Percentiles rank a stretch among this genome's conserved stretches.
Conservation (phyloP, 2,888 invertebrate species). For the Drosophila nigricruria region DNA sequence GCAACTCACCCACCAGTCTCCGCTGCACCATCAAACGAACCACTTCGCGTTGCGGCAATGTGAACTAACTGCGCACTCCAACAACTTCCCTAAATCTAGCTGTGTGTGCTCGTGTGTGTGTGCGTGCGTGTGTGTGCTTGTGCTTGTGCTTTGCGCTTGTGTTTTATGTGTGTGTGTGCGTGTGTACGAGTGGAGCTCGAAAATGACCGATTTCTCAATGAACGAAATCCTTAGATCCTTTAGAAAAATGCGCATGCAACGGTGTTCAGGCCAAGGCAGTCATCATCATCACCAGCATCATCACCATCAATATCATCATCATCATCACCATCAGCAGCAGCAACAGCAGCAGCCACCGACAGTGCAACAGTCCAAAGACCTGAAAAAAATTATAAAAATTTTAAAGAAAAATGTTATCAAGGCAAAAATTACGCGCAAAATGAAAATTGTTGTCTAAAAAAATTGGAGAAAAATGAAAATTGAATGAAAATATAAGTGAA, state of each 20-base stretch:
- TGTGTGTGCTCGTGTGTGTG: constrained; percentile 8
- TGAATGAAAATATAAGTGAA: constrained; percentile 3
- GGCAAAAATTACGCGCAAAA: constrained; percentile 70
- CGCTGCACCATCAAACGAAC: constrained; percentile 74
- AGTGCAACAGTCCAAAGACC: constrained; percentile 62
- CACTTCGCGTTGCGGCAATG: constrained; percentile 74
- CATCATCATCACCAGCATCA: constrained; percentile 34
- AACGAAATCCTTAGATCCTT: constrained; percentile 78
- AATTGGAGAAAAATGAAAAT: neutral
- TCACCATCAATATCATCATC: constrained; percentile 32
- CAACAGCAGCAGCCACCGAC: constrained; percentile 7
- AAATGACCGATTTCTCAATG: constrained; percentile 77
- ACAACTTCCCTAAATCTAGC: neutral
- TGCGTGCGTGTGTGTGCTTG: constrained; percentile 7
- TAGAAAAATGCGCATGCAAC: constrained; percentile 80
- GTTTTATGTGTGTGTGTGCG: constrained; percentile 8
- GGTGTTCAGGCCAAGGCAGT: constrained; percentile 49
- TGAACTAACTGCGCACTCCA: constrained; percentile 32
- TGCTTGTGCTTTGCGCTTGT: constrained; percentile 1
- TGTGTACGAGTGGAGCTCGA: constrained; percentile 26
- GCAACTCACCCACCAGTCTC: constrained; percentile 84
- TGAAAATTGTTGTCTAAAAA: constrained; percentile 73
- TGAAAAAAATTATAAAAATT: constrained; percentile 78
- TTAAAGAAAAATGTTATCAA: constrained; percentile 79
- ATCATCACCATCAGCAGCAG: neutral